Evolutionary conservation across 2,888 invertebrate genomes (phyloP).

Genomic region (Yponomeuta cagnagella): DNA sequence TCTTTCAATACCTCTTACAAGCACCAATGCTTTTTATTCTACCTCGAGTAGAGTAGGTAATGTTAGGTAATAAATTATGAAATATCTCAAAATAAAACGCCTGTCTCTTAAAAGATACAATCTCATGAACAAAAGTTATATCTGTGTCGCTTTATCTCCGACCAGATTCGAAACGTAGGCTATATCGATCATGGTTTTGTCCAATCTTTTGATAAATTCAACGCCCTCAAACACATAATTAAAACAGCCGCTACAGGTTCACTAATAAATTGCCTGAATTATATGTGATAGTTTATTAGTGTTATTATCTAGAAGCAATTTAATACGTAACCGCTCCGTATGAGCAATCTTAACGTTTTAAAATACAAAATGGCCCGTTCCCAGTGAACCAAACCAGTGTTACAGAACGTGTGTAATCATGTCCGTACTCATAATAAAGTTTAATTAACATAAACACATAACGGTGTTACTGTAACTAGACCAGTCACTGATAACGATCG

Average conservation of each 20-base stretch:
- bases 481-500: conserved; percentile 35
- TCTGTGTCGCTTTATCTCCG: conserved; percentile 54
- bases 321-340: conserved; percentile 1
- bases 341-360: conserved; percentile 16
- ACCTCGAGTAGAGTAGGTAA: background rate
- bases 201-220: conserved; percentile 50
- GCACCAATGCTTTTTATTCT: background rate
- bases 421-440: conserved; percentile 21
- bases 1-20: conserved; percentile 22
- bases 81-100: conserved; percentile 37
- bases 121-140: conserved; percentile 46
- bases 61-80: conserved; percentile 6
- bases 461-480: conserved; percentile 20
- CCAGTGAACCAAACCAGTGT: conserved; percentile 20
- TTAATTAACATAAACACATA: conserved; percentile 28
- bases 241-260: background rate
- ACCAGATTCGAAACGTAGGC: conserved; percentile 37
- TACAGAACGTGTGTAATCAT: conserved; percentile 20
- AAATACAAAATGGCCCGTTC: conserved; percentile 17
- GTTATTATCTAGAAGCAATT: conserved; percentile 5
- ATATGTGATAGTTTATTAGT: background rate
- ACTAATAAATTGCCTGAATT: conserved; percentile 7
- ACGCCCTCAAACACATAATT: conserved; percentile 10
- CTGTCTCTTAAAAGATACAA: conserved; percentile 47
- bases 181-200: conserved; percentile 70